A percentile compares a stretch with the other conserved stretches of the same genome.
phyloP scores from a whole-genome alignment of 2,888 invertebrate genomes.

The Siphonodentalium dalli region DNA sequence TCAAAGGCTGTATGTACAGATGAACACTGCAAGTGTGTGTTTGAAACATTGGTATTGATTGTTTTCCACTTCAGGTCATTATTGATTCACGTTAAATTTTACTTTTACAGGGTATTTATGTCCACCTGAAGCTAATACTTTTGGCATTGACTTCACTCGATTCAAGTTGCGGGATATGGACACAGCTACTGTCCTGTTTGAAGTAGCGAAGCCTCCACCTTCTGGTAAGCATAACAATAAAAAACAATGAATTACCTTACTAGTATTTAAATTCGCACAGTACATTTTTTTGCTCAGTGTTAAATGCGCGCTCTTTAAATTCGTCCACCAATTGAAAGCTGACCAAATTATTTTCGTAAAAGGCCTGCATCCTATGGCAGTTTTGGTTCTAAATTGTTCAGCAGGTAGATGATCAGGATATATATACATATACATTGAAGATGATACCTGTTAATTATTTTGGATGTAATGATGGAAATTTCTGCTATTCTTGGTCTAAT shows the following conservation, averaged over 20 bases:
- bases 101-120: constrained; percentile 79
- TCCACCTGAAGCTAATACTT: constrained; percentile 93
- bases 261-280: not conserved
- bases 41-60: not conserved
- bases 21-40: no score
- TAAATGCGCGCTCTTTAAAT: no score
- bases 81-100: not conserved
- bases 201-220: constrained; percentile 75
- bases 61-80: not conserved
- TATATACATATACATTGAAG: no score
- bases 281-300: not conserved
- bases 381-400: no score
- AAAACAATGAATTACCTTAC: not conserved
- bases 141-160: constrained; percentile 96
- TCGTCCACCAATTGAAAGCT: not conserved
- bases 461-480: no score
- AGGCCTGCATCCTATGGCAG: not conserved
- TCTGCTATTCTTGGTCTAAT: no score
- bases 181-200: constrained; percentile 87
- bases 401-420: no score
- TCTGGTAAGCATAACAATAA: constrained; percentile 34
- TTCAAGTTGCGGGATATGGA: constrained; percentile 95
- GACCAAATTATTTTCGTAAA: not conserved
- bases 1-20: no score
- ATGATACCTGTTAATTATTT: no score